Conservation (phyloP, 2,113 vertebrate species). For the Morone saxatilis region DNA sequence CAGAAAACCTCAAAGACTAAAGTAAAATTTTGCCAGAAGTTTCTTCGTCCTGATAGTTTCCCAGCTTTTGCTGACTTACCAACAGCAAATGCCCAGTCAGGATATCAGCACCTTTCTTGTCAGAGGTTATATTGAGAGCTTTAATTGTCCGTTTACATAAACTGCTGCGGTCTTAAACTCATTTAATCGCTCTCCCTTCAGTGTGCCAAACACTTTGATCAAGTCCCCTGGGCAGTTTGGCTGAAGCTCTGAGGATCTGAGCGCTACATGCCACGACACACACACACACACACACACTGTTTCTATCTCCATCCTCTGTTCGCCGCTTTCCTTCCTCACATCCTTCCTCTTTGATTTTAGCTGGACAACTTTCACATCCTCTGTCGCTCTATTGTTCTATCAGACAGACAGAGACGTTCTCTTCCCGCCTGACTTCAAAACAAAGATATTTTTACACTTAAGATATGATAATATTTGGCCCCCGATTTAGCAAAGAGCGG, state of each 20-base stretch:
- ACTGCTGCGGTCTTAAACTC: background rate
- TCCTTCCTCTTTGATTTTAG: slow-evolving; percentile 59
- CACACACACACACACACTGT: slow-evolving; percentile 9
- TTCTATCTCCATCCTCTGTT: slow-evolving; percentile 35
- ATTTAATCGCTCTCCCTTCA: background rate
- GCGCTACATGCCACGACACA: background rate
- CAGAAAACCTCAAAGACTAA: background rate
- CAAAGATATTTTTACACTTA: slow-evolving; percentile 33
- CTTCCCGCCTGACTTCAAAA: slow-evolving; percentile 30
- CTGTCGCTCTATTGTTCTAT: slow-evolving; percentile 33
- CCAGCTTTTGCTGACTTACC: background rate
- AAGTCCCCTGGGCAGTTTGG: slow-evolving; percentile 35
- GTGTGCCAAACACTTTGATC: slow-evolving; percentile 36
- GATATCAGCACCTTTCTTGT: background rate
- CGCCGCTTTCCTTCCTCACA: slow-evolving; percentile 41
- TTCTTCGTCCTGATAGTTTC: background rate
- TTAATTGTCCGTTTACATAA: slow-evolving; percentile 13
- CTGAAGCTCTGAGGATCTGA: slow-evolving; percentile 56
- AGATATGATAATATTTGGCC: slow-evolving; percentile 34
- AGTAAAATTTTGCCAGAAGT: background rate
- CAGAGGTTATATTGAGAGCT: background rate
- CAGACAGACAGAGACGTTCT: slow-evolving; percentile 1
- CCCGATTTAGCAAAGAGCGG: slow-evolving; percentile 1
- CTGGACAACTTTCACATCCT: slow-evolving; percentile 60
- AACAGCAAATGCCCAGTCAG: background rate